phyloP scores from a whole-genome alignment of 2,797 vertebrate species.

The Enteromius unitaeniatus region DNA sequence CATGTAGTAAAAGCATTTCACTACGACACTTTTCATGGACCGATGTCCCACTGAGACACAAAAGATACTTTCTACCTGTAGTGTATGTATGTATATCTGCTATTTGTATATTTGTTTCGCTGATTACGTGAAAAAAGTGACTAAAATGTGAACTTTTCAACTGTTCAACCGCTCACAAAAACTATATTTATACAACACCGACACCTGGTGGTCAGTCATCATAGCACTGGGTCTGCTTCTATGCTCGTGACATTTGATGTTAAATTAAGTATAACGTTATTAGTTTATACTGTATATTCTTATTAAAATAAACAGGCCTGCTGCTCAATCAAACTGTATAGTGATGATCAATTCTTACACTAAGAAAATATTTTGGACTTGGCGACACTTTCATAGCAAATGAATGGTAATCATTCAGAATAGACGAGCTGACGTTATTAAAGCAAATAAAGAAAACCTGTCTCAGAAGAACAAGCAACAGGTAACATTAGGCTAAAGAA shows the following conservation, averaged over 20 bases:
- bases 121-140: background rate
- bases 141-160: background rate
- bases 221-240: background rate
- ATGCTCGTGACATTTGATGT: background rate
- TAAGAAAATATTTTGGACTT: background rate
- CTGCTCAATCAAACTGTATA: background rate
- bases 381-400: too few species aligned
- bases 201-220: conserved; percentile 10
- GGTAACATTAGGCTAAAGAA: background rate
- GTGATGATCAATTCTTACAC: background rate
- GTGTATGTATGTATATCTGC: too few species aligned
- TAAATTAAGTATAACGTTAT: background rate
- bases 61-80: background rate
- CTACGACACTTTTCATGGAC: background rate
- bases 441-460: background rate
- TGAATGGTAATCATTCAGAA: background rate
- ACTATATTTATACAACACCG: background rate
- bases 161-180: background rate
- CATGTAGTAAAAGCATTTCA: background rate
- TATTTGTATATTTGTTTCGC: background rate
- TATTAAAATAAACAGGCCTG: background rate
- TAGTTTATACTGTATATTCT: background rate
- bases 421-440: background rate
- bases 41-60: background rate
- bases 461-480: background rate